Base-by-base conservation (phyloP, 2,888 invertebrate species). In the Gonocerus acuteangulatus region DNA sequence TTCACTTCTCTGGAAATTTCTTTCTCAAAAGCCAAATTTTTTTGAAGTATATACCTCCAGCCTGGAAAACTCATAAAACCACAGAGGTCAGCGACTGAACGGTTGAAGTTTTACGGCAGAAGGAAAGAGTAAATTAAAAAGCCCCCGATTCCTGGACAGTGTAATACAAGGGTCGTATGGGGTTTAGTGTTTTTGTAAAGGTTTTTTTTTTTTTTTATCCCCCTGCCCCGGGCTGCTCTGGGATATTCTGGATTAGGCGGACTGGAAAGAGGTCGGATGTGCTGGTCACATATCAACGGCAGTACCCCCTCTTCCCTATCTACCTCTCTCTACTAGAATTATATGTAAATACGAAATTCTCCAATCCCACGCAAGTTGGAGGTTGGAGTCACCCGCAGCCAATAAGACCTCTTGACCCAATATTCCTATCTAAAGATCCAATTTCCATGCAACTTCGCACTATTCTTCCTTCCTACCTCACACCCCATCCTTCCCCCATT, bases 121-220 rank as follows among this genome's bases (percentile, higher is more conserved):
- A 42, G 42, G 42, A 42, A 42, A 42, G 42, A 42, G 42, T 42
- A 42, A 42, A 42, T 42, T 42, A 42, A 42, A 42, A 42, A n/a
- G n/a, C n/a, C 13, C 42, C n/a, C 7, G 42, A 42, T 15, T 13
- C 34, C n/a, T n/a, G 42, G 42, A 4, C 7, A 15, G n/a, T 42
- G 16, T 42, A 15, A 42, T 16, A 27, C 27, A 27, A 27, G 27
- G 27, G 42, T 16, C 42, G 42, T 42, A 16, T 16, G 42, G 42
- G 42, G n/a, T 42, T 3, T 42, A 16, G n/a, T 42, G 42, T 42
- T 42, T 42, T 42, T 42, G 16, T 42, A 42, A 42, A 42, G 42
- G 42, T 13, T 42, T 42, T 42, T 42, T 16, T 42, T n/a, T n/a
- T n/a, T n/a, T n/a, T n/a, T n/a, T n/a, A n/a, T n/a, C n/a, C n/a